A percentile compares a stretch with the other conserved stretches of the same genome.
phyloP scores from a whole-genome alignment of 2,888 invertebrate genomes.

The Merodon equestris region DNA sequence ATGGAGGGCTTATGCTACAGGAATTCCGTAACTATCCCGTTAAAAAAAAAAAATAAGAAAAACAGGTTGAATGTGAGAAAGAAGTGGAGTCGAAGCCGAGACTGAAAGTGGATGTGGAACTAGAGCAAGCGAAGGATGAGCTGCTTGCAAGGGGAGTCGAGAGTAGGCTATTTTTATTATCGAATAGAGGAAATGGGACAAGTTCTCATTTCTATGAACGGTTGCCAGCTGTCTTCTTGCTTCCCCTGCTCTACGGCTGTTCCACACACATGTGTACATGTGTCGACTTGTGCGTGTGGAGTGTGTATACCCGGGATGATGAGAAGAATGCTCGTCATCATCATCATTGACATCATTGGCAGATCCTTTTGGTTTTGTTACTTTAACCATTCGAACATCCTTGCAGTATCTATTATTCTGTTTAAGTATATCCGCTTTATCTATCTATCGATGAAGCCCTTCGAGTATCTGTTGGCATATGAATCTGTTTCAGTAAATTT shows the following conservation, averaged over 20 bases:
- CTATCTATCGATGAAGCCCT: too few relatives aligned
- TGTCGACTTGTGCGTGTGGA: background rate
- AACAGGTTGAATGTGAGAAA: conserved; percentile 12
- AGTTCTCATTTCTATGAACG: conserved; percentile 20
- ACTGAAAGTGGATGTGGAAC: conserved; percentile 17
- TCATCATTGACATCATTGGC: conserved; percentile 40
- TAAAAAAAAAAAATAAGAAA: background rate
- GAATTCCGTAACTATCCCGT: background rate
- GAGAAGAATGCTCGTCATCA: background rate
- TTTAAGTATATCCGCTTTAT: too few relatives aligned
- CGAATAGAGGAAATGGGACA: conserved; percentile 8
- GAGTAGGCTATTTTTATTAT: conserved; percentile 27
- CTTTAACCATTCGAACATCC: conserved; percentile 18
- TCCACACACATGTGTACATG: background rate
- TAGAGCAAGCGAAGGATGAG: background rate
- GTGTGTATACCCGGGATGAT: too few relatives aligned
- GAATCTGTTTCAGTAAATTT: conserved; percentile 34
- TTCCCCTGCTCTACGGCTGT: too few relatives aligned
- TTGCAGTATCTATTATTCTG: background rate
- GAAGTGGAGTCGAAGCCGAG: background rate
- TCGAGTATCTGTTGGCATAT: background rate
- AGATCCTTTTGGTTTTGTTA: conserved; percentile 45
- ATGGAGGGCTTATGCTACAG: background rate
- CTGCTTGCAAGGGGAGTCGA: background rate
- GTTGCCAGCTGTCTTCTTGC: too few relatives aligned